Evolutionary conservation across 2,113 vertebrate species (phyloP).

Genomic region (Eonycteris spelaea): DNA sequence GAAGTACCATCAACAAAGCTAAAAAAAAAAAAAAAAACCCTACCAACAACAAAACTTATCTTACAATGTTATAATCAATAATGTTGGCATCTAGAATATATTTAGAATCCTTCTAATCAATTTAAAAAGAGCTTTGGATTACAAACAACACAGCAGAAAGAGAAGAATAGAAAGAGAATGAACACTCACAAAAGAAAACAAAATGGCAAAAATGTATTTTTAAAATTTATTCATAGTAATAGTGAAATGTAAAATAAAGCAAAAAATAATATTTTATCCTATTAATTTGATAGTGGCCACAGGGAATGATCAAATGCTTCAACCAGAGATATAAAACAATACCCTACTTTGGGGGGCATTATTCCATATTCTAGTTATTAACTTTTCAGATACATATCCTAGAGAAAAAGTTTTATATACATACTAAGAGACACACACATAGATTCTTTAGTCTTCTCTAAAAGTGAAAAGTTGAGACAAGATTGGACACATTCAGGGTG

Average conservation of each 20-base stretch:
- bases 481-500: no score
- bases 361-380: neutral
- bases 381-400: neutral
- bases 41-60: neutral
- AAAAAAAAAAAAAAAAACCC: neutral
- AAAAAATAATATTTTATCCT: neutral
- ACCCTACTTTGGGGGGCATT: neutral
- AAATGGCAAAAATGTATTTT: neutral
- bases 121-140: neutral
- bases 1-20: neutral
- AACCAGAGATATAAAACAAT: neutral
- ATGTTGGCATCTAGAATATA: neutral
- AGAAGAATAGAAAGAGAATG: neutral
- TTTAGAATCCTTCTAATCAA: neutral
- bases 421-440: neutral
- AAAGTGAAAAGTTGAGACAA: neutral
- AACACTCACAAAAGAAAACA: neutral
- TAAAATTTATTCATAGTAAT: neutral
- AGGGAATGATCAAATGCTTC: neutral
- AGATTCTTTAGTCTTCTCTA: neutral
- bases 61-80: neutral
- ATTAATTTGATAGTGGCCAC: neutral
- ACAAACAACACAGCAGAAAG: neutral
- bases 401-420: neutral
- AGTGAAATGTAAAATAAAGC: neutral